A percentile compares a stretch with the other conserved stretches of the same genome.
Conservation (phyloP, 2,797 vertebrate species). For the Ptychobarbus kaznakovi region DNA sequence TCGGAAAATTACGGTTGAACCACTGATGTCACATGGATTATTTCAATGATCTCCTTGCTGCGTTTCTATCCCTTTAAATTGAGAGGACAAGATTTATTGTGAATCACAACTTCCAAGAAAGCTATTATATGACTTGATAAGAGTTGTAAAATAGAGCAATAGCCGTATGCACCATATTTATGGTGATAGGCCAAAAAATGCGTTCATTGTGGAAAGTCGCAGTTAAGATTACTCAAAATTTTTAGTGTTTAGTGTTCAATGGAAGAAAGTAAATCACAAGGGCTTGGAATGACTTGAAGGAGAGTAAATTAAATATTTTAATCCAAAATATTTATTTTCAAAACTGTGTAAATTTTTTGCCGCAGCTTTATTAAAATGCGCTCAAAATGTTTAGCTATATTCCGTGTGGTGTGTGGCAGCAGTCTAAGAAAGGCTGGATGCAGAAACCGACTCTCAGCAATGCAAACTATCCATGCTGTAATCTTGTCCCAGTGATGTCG, state of each 20-base stretch:
- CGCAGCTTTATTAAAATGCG: background rate
- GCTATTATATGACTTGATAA: background rate
- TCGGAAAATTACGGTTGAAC: no score
- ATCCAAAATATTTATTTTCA: background rate
- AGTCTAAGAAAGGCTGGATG: background rate
- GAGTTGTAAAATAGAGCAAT: background rate
- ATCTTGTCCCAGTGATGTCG: conserved; percentile 25
- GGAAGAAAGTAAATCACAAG: background rate
- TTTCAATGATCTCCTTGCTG: no score
- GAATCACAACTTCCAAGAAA: background rate
- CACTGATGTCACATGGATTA: no score
- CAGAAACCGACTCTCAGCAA: conserved; percentile 16
- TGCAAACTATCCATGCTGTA: conserved; percentile 21
- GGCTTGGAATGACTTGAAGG: background rate
- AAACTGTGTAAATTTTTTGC: background rate
- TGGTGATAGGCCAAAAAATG: background rate
- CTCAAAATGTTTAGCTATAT: background rate
- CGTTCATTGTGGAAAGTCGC: background rate
- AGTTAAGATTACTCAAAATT: background rate
- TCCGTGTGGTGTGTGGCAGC: background rate
- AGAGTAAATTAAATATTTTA: background rate
- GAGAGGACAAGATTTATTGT: background rate
- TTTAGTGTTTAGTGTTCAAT: background rate
- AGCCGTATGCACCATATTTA: background rate
- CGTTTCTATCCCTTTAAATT: no score